Evolutionary conservation across 2,797 vertebrate species (phyloP), one percentile per base, ranked within the genome.

Genomic region (Glyptemys insculpta): DNA sequence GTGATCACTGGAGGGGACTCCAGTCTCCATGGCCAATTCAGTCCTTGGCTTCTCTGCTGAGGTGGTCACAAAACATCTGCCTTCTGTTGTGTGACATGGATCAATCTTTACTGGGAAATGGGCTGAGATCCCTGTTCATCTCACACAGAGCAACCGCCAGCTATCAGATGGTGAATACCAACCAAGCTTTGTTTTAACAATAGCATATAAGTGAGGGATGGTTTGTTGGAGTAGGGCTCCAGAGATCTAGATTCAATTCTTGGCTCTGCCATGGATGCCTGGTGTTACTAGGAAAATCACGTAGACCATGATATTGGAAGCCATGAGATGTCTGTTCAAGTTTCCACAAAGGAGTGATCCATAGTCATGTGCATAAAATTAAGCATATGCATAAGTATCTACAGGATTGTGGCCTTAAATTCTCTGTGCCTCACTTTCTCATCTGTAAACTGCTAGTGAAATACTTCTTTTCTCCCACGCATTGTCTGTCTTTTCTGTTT

Each of bases 401-500:
- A 82, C 72, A 47, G 0, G 0, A 15, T 50, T 27, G 19, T 8
- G 49, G 9, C 21, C 62, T 31, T 29, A 56, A 85, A 12, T 49
- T 44, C 53, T 79, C 59, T 74, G 68, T 91, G 37, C 62, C 37
- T 92, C 84, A 19, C 37, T 56, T 91, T 90, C 80, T 41, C 49
- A 87, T 34, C 14, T 83, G 34, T 37, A 68, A 83, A 83, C 79
- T 19, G 68, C 37, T 34, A 12, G 4, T 47, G 47, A 74, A 47
- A 29, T 29, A 84, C 78, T 91, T 54, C 12, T 3, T 10, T 81
- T 41, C 4, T 78, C 16, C 18, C 47, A 62, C 3, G 6, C 25
- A 89, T 83, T 83, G 34, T 29, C 62, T 65, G 3, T 84, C 90
- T 94, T 68, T 72, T 82, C 83, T 91, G 90, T 91, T 85, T 90